Evolutionary conservation across 2,888 invertebrate species (phyloP).

Genomic region (Caenorhabditis macrosperma): DNA sequence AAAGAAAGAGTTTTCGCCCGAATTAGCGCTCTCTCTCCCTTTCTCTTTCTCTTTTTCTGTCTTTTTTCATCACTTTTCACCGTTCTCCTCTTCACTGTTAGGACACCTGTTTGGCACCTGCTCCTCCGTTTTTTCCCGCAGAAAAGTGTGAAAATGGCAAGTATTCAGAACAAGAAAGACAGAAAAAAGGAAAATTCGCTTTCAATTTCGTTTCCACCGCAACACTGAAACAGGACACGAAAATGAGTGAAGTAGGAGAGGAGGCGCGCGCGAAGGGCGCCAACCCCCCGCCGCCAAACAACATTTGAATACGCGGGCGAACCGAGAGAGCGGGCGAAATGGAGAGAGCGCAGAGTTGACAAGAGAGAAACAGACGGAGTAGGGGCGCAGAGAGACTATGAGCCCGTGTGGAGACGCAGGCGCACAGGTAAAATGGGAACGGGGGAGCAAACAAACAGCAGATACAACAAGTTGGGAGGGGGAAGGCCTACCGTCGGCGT

Average conservation of each 20-base stretch:
- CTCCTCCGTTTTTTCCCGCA: too few species aligned
- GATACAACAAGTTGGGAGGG: conserved; percentile 37
- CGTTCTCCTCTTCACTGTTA: too few species aligned
- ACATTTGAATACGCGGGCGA: conserved; percentile 52
- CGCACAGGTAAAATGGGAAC: background rate
- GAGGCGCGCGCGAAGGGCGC: conserved; percentile 20
- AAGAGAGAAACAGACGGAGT: background rate
- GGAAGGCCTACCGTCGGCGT: background rate
- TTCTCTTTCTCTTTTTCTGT: background rate
- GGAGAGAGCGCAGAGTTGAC: conserved; percentile 9
- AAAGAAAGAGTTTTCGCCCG: too few species aligned
- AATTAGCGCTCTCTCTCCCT: background rate
- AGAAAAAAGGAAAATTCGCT: too few species aligned
- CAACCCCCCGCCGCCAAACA: conserved; percentile 31
- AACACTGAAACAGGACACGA: background rate
- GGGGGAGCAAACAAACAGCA: conserved; percentile 30
- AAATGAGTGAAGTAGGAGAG: conserved; percentile 5
- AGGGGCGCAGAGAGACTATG: conserved; percentile 8
- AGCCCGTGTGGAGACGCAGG: conserved; percentile 23
- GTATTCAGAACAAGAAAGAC: too few species aligned
- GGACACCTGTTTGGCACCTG: too few species aligned
- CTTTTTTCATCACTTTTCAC: too few species aligned
- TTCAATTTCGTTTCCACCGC: too few species aligned
- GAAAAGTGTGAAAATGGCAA: too few species aligned
- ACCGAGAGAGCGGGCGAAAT: conserved; percentile 6